phyloP scores from a whole-genome alignment of 2,797 vertebrate genomes.

The Ceyx erithaca region DNA sequence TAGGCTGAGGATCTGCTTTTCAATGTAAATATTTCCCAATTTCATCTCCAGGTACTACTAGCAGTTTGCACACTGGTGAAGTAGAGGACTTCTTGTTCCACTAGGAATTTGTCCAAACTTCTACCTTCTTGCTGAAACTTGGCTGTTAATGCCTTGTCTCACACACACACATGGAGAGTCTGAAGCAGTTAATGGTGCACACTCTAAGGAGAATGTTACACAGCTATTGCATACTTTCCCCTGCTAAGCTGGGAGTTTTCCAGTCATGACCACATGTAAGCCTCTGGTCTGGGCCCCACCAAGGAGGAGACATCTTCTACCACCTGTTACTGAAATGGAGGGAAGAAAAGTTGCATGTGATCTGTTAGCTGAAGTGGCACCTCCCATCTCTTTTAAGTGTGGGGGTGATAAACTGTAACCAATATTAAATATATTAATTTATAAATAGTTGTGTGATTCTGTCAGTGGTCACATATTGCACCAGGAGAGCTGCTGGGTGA shows the following conservation, averaged over 20 bases:
- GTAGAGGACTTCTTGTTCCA: background rate
- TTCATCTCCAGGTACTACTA: background rate
- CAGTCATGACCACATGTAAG: rapidly evolving
- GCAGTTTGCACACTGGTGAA: background rate
- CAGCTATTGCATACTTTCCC: background rate
- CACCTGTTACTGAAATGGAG: background rate
- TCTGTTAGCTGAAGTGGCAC: background rate
- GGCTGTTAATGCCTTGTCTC: background rate
- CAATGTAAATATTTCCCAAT: background rate
- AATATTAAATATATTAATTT: background rate
- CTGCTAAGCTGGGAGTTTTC: background rate
- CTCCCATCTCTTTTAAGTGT: background rate
- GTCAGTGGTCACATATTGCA: background rate
- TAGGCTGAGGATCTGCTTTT: background rate
- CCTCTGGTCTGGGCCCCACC: background rate
- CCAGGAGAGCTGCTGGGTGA: background rate
- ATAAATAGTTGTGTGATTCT: background rate
- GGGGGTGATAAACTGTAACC: background rate
- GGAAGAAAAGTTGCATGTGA: background rate
- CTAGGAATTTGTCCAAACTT: background rate
- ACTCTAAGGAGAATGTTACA: background rate
- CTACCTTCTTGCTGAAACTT: background rate
- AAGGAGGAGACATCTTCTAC: background rate
- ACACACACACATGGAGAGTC: background rate
- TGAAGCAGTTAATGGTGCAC: background rate